Evolutionary conservation across 2,888 invertebrate species (phyloP), one percentile per base, ranked within the genome.

Genomic region (Junonia oenone): DNA sequence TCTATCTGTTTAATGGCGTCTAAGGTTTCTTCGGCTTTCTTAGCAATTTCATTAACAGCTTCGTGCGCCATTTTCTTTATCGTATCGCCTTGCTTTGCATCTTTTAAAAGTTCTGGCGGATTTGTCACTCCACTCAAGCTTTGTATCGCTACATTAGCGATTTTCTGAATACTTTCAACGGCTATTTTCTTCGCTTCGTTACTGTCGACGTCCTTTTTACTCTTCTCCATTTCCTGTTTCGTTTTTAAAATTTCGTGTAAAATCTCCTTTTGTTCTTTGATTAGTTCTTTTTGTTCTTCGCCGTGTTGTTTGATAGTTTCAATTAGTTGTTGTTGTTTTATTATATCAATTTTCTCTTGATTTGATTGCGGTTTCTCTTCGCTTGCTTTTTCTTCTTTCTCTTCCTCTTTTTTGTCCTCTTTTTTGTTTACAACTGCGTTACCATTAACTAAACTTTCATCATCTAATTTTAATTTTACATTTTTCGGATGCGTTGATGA

Each of bases 281-380:
- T 87, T 59, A 95, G 78, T 73, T 94, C 91, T 67, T 93, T 91
- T 68, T 94, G 93, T 69, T 93, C 93, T 72, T 93, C 90, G 55
- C 93, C 93, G 63, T 95, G 93, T 70, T 93, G 92, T 75, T 94
- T 93, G 15, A 95, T 86, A 14, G 93, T 93, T 72, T 93, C 92
- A 29, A 93, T 84, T 8, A 94, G 72, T 64, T 91, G 83, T 62
- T 87, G 79, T 68, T 90, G 84, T 66, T 90, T 89, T 0, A 83
- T 69, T 40, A 79, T 78, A 31, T 83, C 81, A 51, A 68, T 68
- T 66, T 77, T 76, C 17, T 75, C 72, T 78, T 76, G 68, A 48
- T 56, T 69, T 8, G 66, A 55, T 55, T 66, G 62, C 1, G 54
- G 56, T 60, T 72, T 71, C 8, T 56, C 50, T 51, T 69, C 68